phyloP scores from a whole-genome alignment of 2,888 invertebrate genomes.

The Ormyrus nitidulus region DNA sequence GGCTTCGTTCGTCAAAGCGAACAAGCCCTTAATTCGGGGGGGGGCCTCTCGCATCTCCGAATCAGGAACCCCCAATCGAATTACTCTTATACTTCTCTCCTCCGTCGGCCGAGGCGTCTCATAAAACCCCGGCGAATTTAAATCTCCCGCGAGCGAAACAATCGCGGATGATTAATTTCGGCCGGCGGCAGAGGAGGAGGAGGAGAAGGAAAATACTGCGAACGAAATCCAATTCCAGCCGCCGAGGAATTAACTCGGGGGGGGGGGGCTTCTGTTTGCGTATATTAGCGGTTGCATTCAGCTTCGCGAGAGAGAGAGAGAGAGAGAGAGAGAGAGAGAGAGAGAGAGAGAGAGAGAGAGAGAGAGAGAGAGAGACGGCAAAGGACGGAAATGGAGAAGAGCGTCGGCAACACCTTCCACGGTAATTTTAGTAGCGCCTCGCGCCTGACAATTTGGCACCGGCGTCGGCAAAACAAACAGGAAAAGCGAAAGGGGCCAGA shows the following conservation, averaged over 20 bases:
- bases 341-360: no score
- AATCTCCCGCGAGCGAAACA: slow-evolving; percentile 35
- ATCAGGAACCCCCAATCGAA: no score
- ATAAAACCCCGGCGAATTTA: slow-evolving; percentile 16
- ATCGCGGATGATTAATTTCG: slow-evolving; percentile 46
- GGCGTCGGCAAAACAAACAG: no score
- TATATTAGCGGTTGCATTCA: slow-evolving; percentile 46
- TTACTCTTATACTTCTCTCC: no score
- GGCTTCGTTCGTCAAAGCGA: no score
- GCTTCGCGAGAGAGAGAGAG: no score
- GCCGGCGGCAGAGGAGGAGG: no score
- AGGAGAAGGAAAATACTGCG: slow-evolving; percentile 20
- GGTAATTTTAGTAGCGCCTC: slow-evolving; percentile 71
- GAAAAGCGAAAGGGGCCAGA: no score
- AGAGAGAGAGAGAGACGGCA: no score
- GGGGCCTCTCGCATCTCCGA: no score
- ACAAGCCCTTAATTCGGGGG: no score
- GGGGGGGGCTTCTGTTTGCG: slow-evolving; percentile 37
- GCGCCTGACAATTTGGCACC: slow-evolving; percentile 65
- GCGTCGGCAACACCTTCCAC: slow-evolving; percentile 62
- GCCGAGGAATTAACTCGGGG: slow-evolving; percentile 39
- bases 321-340: no score
- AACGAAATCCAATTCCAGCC: slow-evolving; percentile 44
- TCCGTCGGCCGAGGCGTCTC: neutral
- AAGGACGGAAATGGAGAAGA: neutral